Percentiles rank a stretch among this genome's conserved stretches.
phyloP scores from a whole-genome alignment of 2,113 vertebrate genomes.

The Jaculus jaculus region DNA sequence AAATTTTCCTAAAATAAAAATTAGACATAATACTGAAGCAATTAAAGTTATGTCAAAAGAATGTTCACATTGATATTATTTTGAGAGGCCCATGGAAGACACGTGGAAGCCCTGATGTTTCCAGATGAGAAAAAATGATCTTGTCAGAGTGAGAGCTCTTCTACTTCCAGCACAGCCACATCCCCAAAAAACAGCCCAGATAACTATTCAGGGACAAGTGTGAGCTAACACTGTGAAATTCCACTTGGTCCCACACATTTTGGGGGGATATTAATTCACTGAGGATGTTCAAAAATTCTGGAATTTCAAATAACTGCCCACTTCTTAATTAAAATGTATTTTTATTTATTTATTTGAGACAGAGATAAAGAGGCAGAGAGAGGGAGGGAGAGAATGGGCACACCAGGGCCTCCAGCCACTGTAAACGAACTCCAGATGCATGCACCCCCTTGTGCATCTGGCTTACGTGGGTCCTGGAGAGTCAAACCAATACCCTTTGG shows the following conservation, averaged over 20 bases:
- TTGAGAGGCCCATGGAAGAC: neutral
- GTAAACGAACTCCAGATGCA: too few relatives aligned
- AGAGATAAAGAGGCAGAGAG: too few relatives aligned
- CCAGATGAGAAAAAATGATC: neutral
- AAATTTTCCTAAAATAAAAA: slow-evolving; percentile 28
- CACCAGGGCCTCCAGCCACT: too few relatives aligned
- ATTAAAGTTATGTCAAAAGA: neutral
- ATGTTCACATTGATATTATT: neutral
- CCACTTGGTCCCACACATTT: neutral
- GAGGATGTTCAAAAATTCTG: neutral
- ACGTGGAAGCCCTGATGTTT: accelerated
- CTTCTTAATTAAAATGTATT: too few relatives aligned
- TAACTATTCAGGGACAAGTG: neutral
- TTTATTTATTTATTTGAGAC: too few relatives aligned
- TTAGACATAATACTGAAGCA: neutral
- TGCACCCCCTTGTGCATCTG: too few relatives aligned
- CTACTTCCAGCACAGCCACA: neutral
- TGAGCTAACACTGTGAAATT: neutral
- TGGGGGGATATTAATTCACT: neutral
- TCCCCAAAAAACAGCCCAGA: neutral
- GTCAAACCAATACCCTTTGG: too few relatives aligned
- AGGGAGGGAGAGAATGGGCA: too few relatives aligned
- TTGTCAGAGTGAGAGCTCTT: neutral
- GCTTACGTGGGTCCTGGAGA: too few relatives aligned
- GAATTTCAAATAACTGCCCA: neutral